Percentiles rank a stretch among this genome's conserved stretches.
Evolutionary conservation across 2,113 vertebrate genomes (phyloP).

Genomic region (Anas platyrhynchos): DNA sequence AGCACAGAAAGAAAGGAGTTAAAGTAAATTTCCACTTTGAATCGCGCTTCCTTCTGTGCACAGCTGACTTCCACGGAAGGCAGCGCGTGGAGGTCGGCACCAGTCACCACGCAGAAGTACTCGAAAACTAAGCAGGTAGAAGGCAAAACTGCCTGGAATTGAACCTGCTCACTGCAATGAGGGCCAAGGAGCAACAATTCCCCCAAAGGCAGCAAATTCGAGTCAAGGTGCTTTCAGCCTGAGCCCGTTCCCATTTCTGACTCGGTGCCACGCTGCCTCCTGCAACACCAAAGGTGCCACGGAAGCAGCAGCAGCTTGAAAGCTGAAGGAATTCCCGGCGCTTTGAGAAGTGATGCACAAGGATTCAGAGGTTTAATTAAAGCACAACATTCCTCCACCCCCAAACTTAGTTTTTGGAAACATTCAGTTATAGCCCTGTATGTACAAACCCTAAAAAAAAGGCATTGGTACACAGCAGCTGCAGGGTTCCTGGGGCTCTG

Average conservation of each 20-base stretch:
- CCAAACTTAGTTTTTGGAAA: not conserved
- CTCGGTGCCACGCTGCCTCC: not conserved
- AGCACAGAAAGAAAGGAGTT: not conserved
- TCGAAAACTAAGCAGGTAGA: too few species aligned
- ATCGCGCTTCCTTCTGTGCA: not conserved
- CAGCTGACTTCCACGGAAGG: not conserved
- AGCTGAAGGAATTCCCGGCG: not conserved
- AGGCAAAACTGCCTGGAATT: not conserved
- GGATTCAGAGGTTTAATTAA: not conserved
- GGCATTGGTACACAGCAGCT: not conserved
- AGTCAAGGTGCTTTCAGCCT: not conserved
- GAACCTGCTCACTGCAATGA: not conserved
- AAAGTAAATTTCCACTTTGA: not conserved
- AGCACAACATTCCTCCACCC: accelerated
- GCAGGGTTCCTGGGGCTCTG: not conserved
- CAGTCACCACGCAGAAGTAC: not conserved
- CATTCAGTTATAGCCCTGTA: not conserved
- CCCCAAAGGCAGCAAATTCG: not conserved
- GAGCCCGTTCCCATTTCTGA: not conserved
- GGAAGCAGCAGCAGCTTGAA: not conserved
- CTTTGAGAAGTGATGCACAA: not conserved
- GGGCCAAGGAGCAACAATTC: not conserved
- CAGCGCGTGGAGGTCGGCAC: not conserved
- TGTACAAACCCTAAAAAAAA: not conserved
- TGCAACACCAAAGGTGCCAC: not conserved